These are phyloP conservation scores for Carcina quercana DNA, from an alignment of 2,888 invertebrate species.

Conservation along the genomic window DNA sequence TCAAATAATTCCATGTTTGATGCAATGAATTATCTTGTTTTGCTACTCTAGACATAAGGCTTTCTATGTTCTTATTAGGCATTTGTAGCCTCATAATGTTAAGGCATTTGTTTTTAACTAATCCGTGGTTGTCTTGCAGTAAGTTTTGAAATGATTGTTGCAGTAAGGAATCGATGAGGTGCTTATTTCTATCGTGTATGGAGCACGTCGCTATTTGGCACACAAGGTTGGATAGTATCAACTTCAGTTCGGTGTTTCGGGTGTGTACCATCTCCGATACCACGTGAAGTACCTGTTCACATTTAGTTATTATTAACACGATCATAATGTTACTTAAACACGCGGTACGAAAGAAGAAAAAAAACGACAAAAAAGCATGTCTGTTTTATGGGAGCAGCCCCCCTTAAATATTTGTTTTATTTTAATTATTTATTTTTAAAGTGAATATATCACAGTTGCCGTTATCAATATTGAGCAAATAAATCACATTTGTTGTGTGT, in stretches of 20 bases:
- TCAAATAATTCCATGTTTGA: constrained; percentile 24
- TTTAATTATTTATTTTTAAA: no score
- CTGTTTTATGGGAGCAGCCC: no score
- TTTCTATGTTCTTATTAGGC: constrained; percentile 22
- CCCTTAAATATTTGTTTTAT: no score
- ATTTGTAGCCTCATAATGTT: constrained; percentile 17
- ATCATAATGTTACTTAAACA: no score
- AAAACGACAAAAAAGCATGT: constrained; percentile 5
- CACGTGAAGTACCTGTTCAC: constrained; percentile 44
- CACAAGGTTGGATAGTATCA: constrained; percentile 33
- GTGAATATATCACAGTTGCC: no score
- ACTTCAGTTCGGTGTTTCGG: constrained; percentile 37
- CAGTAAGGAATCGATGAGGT: constrained; percentile 20
- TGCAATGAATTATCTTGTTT: constrained; percentile 23
- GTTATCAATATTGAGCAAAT: no score
- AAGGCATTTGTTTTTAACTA: constrained; percentile 28
- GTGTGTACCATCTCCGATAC: constrained; percentile 31
- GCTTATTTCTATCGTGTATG: constrained; percentile 25
- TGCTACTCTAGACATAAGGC: constrained; percentile 22
- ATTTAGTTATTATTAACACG: no score
- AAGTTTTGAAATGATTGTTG: constrained; percentile 26
- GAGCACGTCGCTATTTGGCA: constrained; percentile 31
- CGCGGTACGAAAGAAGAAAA: constrained; percentile 13
- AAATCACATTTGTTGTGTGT: no score
- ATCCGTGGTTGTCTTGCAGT: constrained; percentile 24